These are phyloP conservation scores for Sarcophaga carnaria DNA, from an alignment of 2,888 invertebrate genomes.

Conservation along the genomic window DNA sequence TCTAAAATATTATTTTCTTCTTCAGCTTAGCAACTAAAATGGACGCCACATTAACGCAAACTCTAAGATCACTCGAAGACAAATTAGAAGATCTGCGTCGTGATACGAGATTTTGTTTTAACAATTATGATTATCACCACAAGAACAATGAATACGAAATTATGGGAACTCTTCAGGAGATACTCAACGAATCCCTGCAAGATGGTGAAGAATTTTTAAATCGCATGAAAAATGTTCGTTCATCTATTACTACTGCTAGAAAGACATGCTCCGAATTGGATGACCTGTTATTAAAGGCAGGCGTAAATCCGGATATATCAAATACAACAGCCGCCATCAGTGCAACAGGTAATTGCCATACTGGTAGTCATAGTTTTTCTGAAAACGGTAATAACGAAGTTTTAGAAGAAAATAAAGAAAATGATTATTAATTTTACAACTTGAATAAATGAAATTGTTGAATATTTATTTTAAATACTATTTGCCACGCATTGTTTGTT, in stretches of 20 bases:
- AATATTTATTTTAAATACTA: no score
- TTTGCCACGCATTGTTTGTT: no score
- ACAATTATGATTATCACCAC: constrained; percentile 73
- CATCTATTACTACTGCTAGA: constrained; percentile 21
- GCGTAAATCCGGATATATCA: not conserved
- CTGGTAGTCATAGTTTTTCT: constrained; percentile 45
- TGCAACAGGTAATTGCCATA: not conserved
- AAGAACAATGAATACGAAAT: constrained; percentile 73
- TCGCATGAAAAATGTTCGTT: constrained; percentile 58
- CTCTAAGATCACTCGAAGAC: constrained; percentile 56
- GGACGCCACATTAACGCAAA: constrained; percentile 11
- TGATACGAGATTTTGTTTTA: constrained; percentile 71
- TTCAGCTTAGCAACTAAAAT: not conserved
- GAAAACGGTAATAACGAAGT: constrained; percentile 15
- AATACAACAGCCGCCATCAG: not conserved
- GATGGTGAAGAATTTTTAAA: constrained; percentile 64
- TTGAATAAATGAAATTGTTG: not conserved
- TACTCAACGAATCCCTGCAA: constrained; percentile 57
- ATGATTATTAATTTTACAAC: constrained; percentile 22
- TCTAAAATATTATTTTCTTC: no score
- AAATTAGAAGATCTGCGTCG: constrained; percentile 72
- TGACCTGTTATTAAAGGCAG: constrained; percentile 31
- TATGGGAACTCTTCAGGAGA: constrained; percentile 64
- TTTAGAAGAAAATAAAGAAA: constrained; percentile 55
- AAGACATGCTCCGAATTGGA: constrained; percentile 42